These are phyloP conservation scores for Andrena praecox DNA, from an alignment of 2,888 invertebrate genomes.

Conservation along the genomic window DNA sequence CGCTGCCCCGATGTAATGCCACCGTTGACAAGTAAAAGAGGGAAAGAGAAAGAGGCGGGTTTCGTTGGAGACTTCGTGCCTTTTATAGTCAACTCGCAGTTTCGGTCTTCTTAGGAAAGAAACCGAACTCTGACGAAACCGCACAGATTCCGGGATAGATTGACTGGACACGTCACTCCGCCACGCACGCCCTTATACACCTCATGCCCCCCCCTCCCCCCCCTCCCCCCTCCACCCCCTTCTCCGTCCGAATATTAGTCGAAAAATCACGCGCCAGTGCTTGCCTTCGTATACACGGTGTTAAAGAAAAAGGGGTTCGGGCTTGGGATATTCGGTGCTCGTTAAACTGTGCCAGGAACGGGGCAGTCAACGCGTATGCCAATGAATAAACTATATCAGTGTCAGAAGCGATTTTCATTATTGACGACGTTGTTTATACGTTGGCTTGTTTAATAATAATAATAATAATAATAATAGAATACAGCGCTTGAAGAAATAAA, in stretches of 20 bases:
- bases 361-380: not conserved
- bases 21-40: conserved; percentile 42
- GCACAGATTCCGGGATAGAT: conserved; percentile 55
- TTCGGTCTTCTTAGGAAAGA: conserved; percentile 59
- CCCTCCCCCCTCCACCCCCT: not conserved
- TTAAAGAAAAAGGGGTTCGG: not conserved
- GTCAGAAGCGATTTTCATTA: not conserved
- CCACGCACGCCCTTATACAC: conserved; percentile 14
- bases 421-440: not conserved
- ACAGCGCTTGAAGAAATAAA: not conserved
- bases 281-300: not conserved
- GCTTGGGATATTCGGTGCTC: not conserved
- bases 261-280: not conserved
- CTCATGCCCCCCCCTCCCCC: not conserved
- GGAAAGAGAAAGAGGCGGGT: conserved; percentile 49
- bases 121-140: conserved; percentile 67
- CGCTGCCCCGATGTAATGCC: conserved; percentile 47
- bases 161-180: conserved; percentile 24
- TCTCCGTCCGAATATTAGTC: conserved; percentile 2
- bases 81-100: conserved; percentile 79
- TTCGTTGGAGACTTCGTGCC: conserved; percentile 70
- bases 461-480: not conserved
- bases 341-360: not conserved
- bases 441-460: not conserved
- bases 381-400: not conserved